These are phyloP conservation scores for Heliconius charithonia DNA, from an alignment of 2,888 invertebrate species.

Conservation along the genomic window DNA sequence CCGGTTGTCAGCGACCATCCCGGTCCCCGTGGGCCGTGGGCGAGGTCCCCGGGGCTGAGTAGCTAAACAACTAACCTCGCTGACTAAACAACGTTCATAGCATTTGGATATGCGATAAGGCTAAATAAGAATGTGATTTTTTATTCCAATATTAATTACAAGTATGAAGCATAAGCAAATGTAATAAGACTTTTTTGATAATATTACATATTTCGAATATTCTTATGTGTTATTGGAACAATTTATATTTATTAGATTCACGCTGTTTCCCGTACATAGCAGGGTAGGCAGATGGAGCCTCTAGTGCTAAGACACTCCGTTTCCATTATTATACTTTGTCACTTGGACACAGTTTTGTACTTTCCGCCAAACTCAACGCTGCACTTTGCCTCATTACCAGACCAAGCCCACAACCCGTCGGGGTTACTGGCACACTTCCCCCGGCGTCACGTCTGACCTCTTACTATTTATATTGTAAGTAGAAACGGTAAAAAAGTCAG, in stretches of 20 bases:
- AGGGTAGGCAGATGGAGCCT: neutral
- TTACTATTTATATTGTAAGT: neutral
- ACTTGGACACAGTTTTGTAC: neutral
- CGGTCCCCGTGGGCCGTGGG: neutral
- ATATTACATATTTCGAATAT: no score
- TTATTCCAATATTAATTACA: no score
- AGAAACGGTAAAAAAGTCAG: slow-evolving; percentile 5
- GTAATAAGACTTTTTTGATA: no score
- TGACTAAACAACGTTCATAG: slow-evolving; percentile 4
- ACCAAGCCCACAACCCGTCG: no score
- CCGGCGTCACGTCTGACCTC: no score
- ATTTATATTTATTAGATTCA: no score
- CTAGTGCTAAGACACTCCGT: neutral
- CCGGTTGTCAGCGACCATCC: neutral
- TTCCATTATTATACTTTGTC: neutral
- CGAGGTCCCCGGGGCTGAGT: neutral
- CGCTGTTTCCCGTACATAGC: no score
- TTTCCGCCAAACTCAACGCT: neutral
- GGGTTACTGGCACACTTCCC: no score
- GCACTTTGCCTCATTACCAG: neutral
- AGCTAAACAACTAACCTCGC: neutral
- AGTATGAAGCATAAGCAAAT: no score
- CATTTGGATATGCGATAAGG: neutral
- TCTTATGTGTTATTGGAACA: no score
- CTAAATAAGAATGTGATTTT: no score